Evolutionary conservation across 1,140 invertebrate species (phyloP).

Genomic region (Tribolium madens): DNA sequence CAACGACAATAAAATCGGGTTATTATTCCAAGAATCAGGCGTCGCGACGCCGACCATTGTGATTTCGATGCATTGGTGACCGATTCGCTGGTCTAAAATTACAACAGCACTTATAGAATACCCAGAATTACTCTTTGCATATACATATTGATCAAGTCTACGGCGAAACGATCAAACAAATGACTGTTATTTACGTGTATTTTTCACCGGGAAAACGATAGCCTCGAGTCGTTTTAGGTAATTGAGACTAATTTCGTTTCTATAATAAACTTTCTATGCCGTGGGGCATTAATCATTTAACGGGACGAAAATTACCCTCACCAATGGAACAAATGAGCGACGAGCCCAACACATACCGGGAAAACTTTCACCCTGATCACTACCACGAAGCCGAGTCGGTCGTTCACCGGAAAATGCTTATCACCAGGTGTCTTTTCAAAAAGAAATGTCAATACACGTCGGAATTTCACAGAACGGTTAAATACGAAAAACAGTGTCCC

Average conservation of each 20-base stretch:
- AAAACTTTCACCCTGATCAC: too few species aligned
- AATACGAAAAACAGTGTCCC: too few species aligned
- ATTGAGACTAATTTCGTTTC: constrained; percentile 23
- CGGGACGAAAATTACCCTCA: too few species aligned
- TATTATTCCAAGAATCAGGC: constrained; percentile 5
- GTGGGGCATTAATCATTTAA: constrained; percentile 1
- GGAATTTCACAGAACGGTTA: too few species aligned
- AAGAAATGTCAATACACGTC: too few species aligned
- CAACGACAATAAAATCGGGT: not conserved
- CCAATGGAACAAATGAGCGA: too few species aligned
- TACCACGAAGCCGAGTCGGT: too few species aligned
- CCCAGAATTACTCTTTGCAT: constrained; percentile 18
- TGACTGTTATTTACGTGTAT: constrained; percentile 12
- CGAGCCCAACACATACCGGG: too few species aligned
- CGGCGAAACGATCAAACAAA: constrained; percentile 31
- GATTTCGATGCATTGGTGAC: not conserved
- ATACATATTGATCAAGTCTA: constrained; percentile 34
- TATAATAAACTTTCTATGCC: constrained; percentile 2
- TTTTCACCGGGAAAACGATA: constrained; percentile 23
- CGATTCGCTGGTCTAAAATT: constrained; percentile 3
- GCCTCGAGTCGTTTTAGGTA: constrained; percentile 18
- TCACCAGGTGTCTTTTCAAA: too few species aligned
- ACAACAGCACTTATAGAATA: constrained; percentile 17
- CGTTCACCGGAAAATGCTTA: too few species aligned
- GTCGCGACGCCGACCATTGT: not conserved